Evolutionary conservation across 1,140 invertebrate species (phyloP), one percentile per base, ranked within the genome.

Genomic region (Atta colombica): DNA sequence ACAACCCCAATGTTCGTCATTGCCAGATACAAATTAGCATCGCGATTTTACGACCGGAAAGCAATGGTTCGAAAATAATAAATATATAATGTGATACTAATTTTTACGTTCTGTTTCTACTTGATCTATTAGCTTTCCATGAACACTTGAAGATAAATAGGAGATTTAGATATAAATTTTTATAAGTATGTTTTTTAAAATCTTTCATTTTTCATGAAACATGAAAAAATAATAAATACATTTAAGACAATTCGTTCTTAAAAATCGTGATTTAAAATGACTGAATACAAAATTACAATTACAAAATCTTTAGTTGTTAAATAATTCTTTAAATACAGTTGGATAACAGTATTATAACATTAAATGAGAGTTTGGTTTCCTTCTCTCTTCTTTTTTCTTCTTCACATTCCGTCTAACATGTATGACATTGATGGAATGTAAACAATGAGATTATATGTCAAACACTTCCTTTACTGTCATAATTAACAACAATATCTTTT

Each of bases 291-390:
- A 16, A 10, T n/a, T 39, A 12, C 39, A 68, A 3, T 39, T 45
- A 39, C 4, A n/a, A 21, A 49, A 69, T 39, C 35, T 39, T 39
- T 18, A 4, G 7, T n/a, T 88, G 63, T 58, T 86, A 88, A 90
- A 58, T 85, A 86, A 69, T 81, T 90, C 60, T 12, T 55, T 81
- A 74, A 87, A 87, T 69, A 85, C 6, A 16, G 51, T 80, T 78
- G 78, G 61, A 80, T 68, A 10, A 69, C 25, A 51, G 21, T n/a
- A 14, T 68, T 51, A 51, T 60, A 65, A 88, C 78, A 87, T 74
- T 89, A 87, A 87, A 81, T 86, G 75, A 72, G 63, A 88, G 82
- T 90, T 90, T 88, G 88, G 88, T 90, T 72, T 81, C 69, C 66
- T 85, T 51, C 68, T 74, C 10, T 21, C 3, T 72, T 16, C 14